A percentile compares a stretch with the other conserved stretches of the same genome.
These are phyloP conservation scores for Diachrysia chrysitis DNA, from an alignment of 2,888 invertebrate genomes.

Conservation along the genomic window DNA sequence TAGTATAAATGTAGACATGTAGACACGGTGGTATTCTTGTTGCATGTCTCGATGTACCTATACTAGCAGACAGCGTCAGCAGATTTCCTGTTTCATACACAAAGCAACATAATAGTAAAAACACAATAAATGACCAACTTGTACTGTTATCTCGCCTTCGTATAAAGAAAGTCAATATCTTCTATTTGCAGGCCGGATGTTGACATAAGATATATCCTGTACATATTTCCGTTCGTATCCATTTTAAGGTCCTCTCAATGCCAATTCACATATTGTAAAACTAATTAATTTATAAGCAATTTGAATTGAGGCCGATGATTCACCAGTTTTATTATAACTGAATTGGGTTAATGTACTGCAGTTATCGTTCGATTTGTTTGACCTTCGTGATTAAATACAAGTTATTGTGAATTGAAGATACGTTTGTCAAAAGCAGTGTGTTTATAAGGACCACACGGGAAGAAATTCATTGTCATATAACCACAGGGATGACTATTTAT, in stretches of 20 bases:
- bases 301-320: slow-evolving; percentile 51
- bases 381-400: slow-evolving; percentile 35
- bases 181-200: slow-evolving; percentile 66
- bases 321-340: slow-evolving; percentile 29
- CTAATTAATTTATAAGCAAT: slow-evolving; percentile 53
- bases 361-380: slow-evolving; percentile 34
- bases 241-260: slow-evolving; percentile 73
- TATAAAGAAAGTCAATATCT: slow-evolving; percentile 62
- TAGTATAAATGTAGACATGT: too few species aligned
- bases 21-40: too few species aligned
- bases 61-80: too few species aligned
- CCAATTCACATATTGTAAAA: slow-evolving; percentile 52
- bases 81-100: not conserved
- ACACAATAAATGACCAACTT: slow-evolving; percentile 8
- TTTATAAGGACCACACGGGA: not conserved
- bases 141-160: slow-evolving; percentile 47
- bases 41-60: too few species aligned
- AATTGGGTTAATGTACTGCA: slow-evolving; percentile 54
- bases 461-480: not conserved
- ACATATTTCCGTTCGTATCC: slow-evolving; percentile 65
- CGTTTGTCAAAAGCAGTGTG: not conserved
- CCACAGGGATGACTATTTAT: too few species aligned
- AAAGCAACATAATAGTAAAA: not conserved
- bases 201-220: slow-evolving; percentile 64
- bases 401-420: not conserved